Percentiles rank a stretch among this genome's conserved stretches.
These are phyloP conservation scores for Actinemys pallida DNA, from an alignment of 2,113 vertebrate species.

Conservation along the genomic window DNA sequence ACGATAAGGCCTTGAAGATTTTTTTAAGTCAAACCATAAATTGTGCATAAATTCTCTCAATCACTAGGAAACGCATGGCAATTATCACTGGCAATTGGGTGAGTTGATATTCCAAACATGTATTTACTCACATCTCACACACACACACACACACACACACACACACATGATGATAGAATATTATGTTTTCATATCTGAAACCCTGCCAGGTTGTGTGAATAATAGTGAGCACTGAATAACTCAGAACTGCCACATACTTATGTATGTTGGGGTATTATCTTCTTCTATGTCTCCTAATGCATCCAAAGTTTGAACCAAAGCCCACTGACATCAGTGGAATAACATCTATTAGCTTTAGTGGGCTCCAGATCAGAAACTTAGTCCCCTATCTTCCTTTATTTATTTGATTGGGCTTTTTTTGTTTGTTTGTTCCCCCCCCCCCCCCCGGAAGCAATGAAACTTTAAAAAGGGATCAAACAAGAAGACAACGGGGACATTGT, in stretches of 20 bases:
- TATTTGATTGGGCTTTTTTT: background rate
- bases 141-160: background rate
- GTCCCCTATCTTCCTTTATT: background rate
- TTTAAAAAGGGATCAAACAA: conserved; percentile 12
- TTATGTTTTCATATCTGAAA: background rate
- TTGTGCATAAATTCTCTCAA: background rate
- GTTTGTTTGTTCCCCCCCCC: background rate
- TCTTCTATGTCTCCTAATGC: background rate
- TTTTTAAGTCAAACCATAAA: background rate
- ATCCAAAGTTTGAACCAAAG: background rate
- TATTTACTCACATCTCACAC: background rate
- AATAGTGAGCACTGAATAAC: background rate
- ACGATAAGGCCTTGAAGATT: background rate
- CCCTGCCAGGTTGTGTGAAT: background rate
- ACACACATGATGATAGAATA: background rate
- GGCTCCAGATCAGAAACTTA: background rate
- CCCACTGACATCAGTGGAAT: background rate
- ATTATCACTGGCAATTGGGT: background rate
- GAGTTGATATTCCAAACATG: background rate
- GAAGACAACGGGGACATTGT: background rate
- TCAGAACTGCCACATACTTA: background rate
- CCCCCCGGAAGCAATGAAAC: background rate
- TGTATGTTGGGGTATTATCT: background rate
- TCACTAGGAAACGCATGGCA: background rate
- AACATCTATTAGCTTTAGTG: background rate